These are phyloP conservation scores for Arvicanthis niloticus DNA, from an alignment of 2,113 vertebrate genomes.

Conservation along the genomic window DNA sequence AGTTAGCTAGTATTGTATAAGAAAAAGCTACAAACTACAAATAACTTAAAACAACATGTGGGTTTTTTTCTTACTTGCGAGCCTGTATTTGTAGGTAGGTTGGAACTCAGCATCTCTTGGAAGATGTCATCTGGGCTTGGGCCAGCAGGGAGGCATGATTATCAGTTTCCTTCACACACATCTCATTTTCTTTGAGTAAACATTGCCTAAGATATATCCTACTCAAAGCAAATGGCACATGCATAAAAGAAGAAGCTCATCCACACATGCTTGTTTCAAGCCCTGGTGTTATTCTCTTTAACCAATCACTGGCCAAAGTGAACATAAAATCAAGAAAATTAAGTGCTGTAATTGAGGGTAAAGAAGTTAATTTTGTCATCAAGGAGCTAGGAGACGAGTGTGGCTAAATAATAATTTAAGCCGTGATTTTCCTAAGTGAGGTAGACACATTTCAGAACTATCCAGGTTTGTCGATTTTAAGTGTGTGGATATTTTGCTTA, in stretches of 20 bases:
- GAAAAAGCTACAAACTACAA: background rate
- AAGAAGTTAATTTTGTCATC: background rate
- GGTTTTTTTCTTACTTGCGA: background rate
- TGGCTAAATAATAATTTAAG: background rate
- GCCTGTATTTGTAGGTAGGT: fast-evolving
- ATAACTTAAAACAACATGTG: background rate
- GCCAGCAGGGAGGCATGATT: background rate
- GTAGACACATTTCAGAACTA: background rate
- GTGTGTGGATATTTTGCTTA: background rate
- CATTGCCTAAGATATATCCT: background rate
- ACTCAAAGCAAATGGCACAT: background rate
- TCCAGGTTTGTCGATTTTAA: background rate
- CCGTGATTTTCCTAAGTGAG: background rate
- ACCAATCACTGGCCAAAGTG: background rate
- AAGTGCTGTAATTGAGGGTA: background rate
- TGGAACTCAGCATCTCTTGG: background rate
- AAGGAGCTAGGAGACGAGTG: background rate
- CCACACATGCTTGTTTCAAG: background rate
- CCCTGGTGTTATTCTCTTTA: background rate
- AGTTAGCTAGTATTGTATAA: background rate
- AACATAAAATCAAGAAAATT: background rate
- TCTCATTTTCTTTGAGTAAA: background rate
- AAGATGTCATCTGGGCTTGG: background rate
- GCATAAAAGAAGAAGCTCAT: background rate
- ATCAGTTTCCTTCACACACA: background rate